phyloP scores from a whole-genome alignment of 2,888 invertebrate genomes.

The Lasioglossum oenotherae region DNA sequence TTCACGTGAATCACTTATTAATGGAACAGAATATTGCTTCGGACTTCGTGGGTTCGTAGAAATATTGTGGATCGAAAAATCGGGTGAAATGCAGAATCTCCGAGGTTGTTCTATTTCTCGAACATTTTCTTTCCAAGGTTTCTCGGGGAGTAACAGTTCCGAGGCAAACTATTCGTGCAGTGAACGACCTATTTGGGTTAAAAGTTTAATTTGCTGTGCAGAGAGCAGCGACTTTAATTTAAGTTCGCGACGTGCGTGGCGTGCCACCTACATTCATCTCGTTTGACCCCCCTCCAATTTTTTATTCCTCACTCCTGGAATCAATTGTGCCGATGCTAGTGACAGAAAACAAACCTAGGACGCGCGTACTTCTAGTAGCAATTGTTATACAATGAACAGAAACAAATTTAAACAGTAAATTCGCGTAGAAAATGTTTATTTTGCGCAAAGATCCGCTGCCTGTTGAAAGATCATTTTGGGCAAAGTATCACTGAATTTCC shows the following conservation, averaged over 20 bases:
- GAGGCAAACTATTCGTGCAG: not conserved
- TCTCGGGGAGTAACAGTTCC: not conserved
- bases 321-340: not conserved
- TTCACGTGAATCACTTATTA: not conserved
- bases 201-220: constrained; percentile 72
- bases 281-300: not conserved
- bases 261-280: constrained; percentile 66
- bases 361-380: not conserved
- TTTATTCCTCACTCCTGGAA: not conserved
- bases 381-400: not conserved
- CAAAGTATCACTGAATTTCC: no score
- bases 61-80: not conserved
- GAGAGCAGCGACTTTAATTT: constrained; percentile 70
- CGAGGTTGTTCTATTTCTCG: not conserved
- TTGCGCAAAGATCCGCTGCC: no score
- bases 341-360: not conserved
- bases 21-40: not conserved
- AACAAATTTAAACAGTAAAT: not conserved
- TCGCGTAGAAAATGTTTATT: no score
- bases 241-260: constrained; percentile 51
- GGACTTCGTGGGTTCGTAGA: not conserved
- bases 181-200: constrained; percentile 71
- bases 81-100: rapidly evolving
- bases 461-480: no score
- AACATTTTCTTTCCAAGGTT: not conserved